A percentile compares a stretch with the other conserved stretches of the same genome.
Conservation (phyloP, 2,888 invertebrate genomes). For the Mythimna pallens region DNA sequence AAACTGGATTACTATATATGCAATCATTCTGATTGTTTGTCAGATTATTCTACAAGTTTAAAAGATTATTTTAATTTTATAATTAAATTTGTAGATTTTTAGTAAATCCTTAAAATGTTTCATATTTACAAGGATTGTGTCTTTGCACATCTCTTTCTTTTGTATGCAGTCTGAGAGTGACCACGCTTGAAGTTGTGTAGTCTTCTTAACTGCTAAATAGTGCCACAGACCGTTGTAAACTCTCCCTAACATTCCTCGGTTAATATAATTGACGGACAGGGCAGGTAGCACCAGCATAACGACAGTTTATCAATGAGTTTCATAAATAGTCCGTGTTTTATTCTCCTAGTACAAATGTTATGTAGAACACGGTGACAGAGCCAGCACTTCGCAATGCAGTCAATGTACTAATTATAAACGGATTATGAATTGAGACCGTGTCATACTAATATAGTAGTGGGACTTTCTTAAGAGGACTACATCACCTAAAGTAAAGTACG, state of each 20-base stretch:
- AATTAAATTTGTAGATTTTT: too few species aligned
- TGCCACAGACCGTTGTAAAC: background rate
- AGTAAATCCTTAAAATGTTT: too few species aligned
- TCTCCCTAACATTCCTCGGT: background rate
- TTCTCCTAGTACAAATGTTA: constrained; percentile 11
- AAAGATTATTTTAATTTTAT: too few species aligned
- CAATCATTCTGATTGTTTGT: too few species aligned
- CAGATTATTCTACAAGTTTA: too few species aligned
- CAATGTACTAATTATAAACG: constrained; percentile 39
- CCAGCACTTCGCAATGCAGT: constrained; percentile 31
- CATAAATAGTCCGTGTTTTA: constrained; percentile 25
- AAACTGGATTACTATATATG: too few species aligned
- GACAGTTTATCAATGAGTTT: constrained; percentile 30
- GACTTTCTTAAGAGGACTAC: background rate
- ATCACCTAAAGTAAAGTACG: too few species aligned
- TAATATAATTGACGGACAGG: constrained; percentile 25
- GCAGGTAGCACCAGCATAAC: constrained; percentile 23
- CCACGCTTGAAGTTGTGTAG: too few species aligned
- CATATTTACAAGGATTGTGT: too few species aligned
- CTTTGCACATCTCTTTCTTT: too few species aligned
- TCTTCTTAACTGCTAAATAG: too few species aligned
- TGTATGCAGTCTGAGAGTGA: too few species aligned
- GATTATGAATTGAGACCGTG: constrained; percentile 24
- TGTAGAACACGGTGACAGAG: constrained; percentile 13
- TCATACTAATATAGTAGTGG: background rate